Conservation (phyloP, 2,797 vertebrate genomes). For the Ispidina lecontei region DNA sequence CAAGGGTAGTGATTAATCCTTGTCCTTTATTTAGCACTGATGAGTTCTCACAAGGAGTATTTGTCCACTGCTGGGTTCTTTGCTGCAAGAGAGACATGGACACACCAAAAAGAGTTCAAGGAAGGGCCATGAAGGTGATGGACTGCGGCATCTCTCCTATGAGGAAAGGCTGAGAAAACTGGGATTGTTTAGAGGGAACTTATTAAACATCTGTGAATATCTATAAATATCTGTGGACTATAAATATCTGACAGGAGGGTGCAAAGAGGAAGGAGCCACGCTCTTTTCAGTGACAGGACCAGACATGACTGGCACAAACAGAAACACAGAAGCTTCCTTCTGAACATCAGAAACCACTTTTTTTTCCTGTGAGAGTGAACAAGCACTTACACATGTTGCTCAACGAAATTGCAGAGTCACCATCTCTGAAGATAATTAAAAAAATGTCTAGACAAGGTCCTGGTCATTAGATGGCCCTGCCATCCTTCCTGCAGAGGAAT, state of each 20-base stretch:
- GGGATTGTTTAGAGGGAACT: not conserved
- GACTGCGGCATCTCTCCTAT: not conserved
- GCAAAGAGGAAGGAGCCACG: not conserved
- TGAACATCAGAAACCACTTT: not conserved
- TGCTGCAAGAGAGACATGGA: not conserved
- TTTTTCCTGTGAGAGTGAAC: not conserved
- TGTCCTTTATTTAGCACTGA: not conserved
- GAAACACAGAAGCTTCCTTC: not conserved
- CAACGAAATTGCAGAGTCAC: not conserved
- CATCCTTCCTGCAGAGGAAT: rapidly evolving
- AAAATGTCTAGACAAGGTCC: not conserved
- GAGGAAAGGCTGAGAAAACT: not conserved
- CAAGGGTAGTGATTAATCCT: not conserved
- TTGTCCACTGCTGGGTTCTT: not conserved
- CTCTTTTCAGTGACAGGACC: not conserved
- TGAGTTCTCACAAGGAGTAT: not conserved
- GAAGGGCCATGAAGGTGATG: not conserved
- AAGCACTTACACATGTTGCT: no score
- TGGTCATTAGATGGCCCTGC: not conserved
- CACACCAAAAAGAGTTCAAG: not conserved
- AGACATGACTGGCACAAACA: not conserved
- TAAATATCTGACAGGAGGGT: not conserved
- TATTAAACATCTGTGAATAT: not conserved
- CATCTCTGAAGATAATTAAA: not conserved
- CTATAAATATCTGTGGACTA: not conserved